Percentiles rank a stretch among this genome's conserved stretches.
Conservation (phyloP, 2,113 vertebrate genomes). For the Mustela nigripes region DNA sequence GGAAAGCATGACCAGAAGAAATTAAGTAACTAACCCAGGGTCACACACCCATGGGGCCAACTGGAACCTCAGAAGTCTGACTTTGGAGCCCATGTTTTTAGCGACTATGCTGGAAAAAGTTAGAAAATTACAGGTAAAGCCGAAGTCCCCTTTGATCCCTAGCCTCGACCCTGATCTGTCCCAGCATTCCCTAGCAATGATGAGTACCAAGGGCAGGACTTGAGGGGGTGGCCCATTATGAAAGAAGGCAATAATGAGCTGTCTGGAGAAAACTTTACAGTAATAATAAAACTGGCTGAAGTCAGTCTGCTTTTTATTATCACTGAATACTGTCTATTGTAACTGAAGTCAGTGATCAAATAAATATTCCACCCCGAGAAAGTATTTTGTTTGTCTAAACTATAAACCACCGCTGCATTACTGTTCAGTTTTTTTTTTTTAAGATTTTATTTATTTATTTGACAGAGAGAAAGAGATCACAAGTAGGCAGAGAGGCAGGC, state of each 20-base stretch:
- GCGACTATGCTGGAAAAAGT: not conserved
- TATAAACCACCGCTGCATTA: not conserved
- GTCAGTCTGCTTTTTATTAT: not conserved
- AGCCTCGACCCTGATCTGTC: not conserved
- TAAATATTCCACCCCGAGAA: not conserved
- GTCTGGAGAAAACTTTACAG: not conserved
- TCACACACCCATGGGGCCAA: not conserved
- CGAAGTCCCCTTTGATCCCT: not conserved
- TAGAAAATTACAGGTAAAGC: not conserved
- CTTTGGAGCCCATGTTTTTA: not conserved
- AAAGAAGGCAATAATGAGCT: not conserved
- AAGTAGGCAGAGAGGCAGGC: no score
- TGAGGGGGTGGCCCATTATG: no score
- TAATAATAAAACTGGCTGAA: not conserved
- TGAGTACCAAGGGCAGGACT: not conserved
- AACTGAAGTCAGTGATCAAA: not conserved
- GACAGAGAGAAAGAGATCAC: no score
- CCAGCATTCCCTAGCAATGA: not conserved
- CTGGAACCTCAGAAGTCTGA: not conserved
- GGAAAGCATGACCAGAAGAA: not conserved
- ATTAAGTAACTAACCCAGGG: not conserved
- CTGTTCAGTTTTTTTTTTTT: not conserved
- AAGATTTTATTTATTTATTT: no score
- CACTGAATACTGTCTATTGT: not conserved
- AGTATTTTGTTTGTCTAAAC: conserved; percentile 31